Percentiles rank a stretch among this genome's conserved stretches.
Evolutionary conservation across 2,888 invertebrate species (phyloP).

Genomic region (Temnothorax unifasciatus): DNA sequence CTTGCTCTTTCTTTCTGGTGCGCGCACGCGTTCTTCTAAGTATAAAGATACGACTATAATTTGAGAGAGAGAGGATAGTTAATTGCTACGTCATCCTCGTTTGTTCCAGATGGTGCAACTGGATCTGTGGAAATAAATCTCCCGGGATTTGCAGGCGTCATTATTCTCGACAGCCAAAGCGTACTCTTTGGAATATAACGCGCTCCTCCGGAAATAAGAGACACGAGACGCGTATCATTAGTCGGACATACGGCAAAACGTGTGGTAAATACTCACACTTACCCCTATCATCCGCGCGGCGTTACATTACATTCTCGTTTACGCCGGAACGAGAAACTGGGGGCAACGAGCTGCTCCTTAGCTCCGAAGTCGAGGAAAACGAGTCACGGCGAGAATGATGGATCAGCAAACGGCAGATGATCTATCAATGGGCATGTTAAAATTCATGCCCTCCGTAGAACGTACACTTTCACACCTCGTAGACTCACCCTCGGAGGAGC

Average conservation of each 20-base stretch:
- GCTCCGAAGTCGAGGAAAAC: neutral
- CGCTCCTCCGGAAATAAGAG: neutral
- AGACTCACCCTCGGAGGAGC: conserved; percentile 22
- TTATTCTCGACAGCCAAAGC: neutral
- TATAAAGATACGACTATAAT: neutral
- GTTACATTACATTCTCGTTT: conserved; percentile 45
- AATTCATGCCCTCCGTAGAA: neutral
- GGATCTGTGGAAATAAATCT: neutral
- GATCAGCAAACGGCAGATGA: neutral
- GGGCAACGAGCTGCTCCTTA: neutral
- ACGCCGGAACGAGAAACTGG: neutral
- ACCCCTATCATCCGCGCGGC: neutral
- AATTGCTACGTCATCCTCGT: neutral
- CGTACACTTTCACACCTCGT: conserved; percentile 9
- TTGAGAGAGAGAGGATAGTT: neutral
- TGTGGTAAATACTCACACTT: conserved; percentile 16
- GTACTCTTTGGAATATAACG: neutral
- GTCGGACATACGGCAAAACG: neutral
- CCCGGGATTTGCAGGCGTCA: neutral
- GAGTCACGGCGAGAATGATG: neutral
- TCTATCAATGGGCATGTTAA: conserved; percentile 2
- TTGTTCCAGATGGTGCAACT: neutral
- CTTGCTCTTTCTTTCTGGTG: neutral
- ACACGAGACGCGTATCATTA: neutral
- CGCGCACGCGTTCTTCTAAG: neutral